Percentiles rank a stretch among this genome's conserved stretches.
Evolutionary conservation across 2,797 vertebrate genomes (phyloP).

Genomic region (Ctenochaetus hawaiiensis): DNA sequence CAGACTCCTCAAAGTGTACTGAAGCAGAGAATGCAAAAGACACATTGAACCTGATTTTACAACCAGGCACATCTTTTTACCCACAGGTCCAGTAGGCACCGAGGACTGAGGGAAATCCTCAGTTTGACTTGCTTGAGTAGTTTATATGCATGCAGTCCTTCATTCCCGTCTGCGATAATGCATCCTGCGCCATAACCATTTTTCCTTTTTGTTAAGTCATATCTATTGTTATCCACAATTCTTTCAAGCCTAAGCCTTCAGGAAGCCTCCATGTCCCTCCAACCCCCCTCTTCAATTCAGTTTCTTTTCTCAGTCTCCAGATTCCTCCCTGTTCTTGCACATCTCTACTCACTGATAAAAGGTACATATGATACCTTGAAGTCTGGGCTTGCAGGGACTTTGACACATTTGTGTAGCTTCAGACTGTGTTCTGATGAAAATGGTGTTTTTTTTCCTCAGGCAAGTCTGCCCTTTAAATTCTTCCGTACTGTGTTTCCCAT

Average conservation of each 20-base stretch:
- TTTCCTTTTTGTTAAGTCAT: constrained; percentile 44
- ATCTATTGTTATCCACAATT: constrained; percentile 27
- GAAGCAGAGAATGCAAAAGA: background rate
- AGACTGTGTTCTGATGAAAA: constrained; percentile 77
- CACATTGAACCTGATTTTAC: constrained; percentile 14
- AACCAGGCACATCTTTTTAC: constrained; percentile 2
- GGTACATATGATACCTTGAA: constrained; percentile 69
- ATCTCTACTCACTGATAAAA: constrained; percentile 64
- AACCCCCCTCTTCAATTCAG: constrained; percentile 22
- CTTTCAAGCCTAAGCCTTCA: constrained; percentile 42
- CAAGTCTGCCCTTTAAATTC: constrained; percentile 73
- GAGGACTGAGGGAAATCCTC: constrained; percentile 12
- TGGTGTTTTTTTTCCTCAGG: constrained; percentile 49
- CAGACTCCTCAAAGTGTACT: background rate
- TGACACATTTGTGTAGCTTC: constrained; percentile 35
- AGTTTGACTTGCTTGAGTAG: constrained; percentile 32
- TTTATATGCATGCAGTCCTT: constrained; percentile 22
- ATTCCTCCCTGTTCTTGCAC: constrained; percentile 50
- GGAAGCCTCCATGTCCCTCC: constrained; percentile 23
- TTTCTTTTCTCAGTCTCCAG: constrained; percentile 15
- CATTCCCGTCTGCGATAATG: constrained; percentile 17
- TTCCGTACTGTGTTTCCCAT: constrained; percentile 58
- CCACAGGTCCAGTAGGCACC: background rate
- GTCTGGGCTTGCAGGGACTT: constrained; percentile 63
- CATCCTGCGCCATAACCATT: constrained; percentile 19